phyloP scores from a whole-genome alignment of 1,140 invertebrate genomes.

The Pentalonia nigronervosa region DNA sequence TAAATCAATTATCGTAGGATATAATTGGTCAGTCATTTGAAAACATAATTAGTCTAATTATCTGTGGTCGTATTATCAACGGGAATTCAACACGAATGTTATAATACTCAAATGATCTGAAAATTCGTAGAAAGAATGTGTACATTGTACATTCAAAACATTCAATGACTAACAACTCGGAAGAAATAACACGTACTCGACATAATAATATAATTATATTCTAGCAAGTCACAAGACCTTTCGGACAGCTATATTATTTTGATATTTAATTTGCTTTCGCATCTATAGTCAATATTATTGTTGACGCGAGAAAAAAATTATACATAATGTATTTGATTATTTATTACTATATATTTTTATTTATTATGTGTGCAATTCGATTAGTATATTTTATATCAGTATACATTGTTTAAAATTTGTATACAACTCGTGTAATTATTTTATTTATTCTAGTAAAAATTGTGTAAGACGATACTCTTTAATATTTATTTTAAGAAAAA shows the following conservation, averaged over 20 bases:
- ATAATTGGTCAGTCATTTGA: background rate
- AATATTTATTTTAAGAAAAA: background rate
- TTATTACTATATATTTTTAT: too few relatives aligned
- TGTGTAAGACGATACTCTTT: background rate
- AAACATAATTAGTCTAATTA: background rate
- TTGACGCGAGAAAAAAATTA: background rate
- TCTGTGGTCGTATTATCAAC: background rate
- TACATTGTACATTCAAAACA: background rate
- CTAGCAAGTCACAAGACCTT: background rate
- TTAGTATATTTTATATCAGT: background rate
- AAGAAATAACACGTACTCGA: background rate
- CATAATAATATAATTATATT: background rate
- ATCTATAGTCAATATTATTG: background rate
- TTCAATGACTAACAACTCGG: background rate
- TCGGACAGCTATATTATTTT: background rate
- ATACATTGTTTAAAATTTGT: too few relatives aligned
- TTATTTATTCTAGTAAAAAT: background rate
- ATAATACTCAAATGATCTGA: background rate
- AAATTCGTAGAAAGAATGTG: background rate
- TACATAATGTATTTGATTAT: background rate
- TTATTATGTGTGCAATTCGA: background rate
- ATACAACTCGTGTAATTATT: background rate
- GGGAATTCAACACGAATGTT: background rate
- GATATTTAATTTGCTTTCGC: background rate
- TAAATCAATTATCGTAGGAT: background rate